These are phyloP conservation scores for Neopipo cinnamomea DNA, from an alignment of 2,113 vertebrate species.

Conservation along the genomic window DNA sequence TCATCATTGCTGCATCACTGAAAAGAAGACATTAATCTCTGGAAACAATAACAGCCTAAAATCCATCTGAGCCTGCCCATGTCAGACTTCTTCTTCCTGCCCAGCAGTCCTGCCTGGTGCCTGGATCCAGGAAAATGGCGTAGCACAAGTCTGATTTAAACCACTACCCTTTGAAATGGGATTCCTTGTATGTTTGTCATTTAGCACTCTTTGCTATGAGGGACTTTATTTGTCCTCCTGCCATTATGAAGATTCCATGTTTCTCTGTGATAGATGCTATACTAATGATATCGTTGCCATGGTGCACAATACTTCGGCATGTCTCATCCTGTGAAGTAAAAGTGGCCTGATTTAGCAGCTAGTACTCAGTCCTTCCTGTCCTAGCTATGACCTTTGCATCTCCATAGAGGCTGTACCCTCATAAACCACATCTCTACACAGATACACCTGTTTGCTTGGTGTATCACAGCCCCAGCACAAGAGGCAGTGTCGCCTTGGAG, in stretches of 20 bases:
- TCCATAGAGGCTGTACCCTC: background rate
- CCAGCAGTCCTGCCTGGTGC: background rate
- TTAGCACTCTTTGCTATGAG: background rate
- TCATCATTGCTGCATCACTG: background rate
- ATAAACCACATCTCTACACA: background rate
- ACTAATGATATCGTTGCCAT: background rate
- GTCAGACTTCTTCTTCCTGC: background rate
- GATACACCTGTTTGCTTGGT: background rate
- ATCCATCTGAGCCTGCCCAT: background rate
- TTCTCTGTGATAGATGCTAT: background rate
- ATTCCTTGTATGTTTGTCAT: background rate
- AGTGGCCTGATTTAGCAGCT: background rate
- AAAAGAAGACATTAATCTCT: background rate
- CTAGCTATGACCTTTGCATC: background rate
- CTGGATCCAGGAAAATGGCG: background rate
- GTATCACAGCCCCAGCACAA: background rate
- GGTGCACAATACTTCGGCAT: background rate
- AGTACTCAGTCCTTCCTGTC: background rate
- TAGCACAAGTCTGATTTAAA: background rate
- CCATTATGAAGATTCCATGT: background rate
- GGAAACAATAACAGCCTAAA: background rate
- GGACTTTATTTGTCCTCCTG: background rate
- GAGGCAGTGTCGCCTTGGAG: rapidly evolving
- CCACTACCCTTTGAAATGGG: background rate
- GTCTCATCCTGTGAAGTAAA: background rate